Percentiles rank a stretch among this genome's conserved stretches.
Evolutionary conservation across 2,888 invertebrate species (phyloP).

Genomic region (Abscondita cerata): DNA sequence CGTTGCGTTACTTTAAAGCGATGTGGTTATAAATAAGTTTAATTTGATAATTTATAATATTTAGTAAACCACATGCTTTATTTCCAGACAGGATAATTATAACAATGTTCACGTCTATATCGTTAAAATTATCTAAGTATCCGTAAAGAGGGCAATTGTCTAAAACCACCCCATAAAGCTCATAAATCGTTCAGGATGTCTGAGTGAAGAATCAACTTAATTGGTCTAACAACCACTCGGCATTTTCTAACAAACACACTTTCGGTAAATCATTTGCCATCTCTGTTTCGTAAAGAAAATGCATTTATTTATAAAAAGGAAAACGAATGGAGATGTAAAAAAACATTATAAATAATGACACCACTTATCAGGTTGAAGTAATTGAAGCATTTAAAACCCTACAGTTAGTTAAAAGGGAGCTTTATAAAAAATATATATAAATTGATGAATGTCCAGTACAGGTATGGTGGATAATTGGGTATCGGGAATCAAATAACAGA

Average conservation of each 20-base stretch:
- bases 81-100: slow-evolving; percentile 19
- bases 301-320: neutral
- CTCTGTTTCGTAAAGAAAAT: slow-evolving; percentile 14
- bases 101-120: slow-evolving; percentile 22
- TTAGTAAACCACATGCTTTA: slow-evolving; percentile 15
- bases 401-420: slow-evolving; percentile 34
- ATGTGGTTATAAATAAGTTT: too few species aligned
- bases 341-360: slow-evolving; percentile 21
- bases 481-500: slow-evolving; percentile 41
- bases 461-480: slow-evolving; percentile 37
- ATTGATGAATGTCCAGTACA: slow-evolving; percentile 35
- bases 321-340: slow-evolving; percentile 7
- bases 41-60: too few species aligned
- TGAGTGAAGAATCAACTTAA: slow-evolving; percentile 30
- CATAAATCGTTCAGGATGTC: slow-evolving; percentile 38
- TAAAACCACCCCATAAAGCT: slow-evolving; percentile 39
- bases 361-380: slow-evolving; percentile 28
- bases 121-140: slow-evolving; percentile 38
- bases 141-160: slow-evolving; percentile 39
- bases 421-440: slow-evolving; percentile 22
- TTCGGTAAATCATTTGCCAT: slow-evolving; percentile 9
- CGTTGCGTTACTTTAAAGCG: too few species aligned
- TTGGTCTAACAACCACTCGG: slow-evolving; percentile 23
- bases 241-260: slow-evolving; percentile 15
- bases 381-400: slow-evolving; percentile 36